Conservation (phyloP, 1,140 invertebrate genomes). For the Charaxes varanes region DNA sequence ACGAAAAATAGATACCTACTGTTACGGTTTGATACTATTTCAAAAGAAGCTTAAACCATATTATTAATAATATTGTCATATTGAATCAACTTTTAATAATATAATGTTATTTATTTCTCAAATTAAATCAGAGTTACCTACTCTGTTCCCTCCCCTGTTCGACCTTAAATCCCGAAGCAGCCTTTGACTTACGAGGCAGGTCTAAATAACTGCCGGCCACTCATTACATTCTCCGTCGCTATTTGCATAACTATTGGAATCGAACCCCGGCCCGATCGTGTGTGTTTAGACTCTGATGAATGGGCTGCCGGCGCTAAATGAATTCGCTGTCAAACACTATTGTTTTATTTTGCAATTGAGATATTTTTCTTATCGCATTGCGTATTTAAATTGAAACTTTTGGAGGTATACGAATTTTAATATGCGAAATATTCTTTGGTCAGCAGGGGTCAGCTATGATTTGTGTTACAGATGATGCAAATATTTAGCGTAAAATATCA, state of each 20-base stretch:
- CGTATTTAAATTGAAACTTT: background rate
- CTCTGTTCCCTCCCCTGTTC: constrained; percentile 30
- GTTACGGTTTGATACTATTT: too few species aligned
- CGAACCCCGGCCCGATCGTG: constrained; percentile 42
- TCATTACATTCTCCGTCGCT: constrained; percentile 63
- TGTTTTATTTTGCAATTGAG: constrained; percentile 39
- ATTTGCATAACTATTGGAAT: constrained; percentile 74
- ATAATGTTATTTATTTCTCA: too few species aligned
- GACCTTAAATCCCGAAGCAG: constrained; percentile 45
- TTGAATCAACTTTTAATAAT: too few species aligned
- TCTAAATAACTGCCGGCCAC: constrained; percentile 68
- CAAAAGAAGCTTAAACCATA: too few species aligned
- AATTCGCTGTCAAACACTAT: constrained; percentile 42
- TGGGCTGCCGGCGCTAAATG: constrained; percentile 45
- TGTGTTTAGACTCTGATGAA: constrained; percentile 63
- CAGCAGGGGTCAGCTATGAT: too few species aligned
- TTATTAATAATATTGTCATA: too few species aligned
- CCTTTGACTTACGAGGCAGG: constrained; percentile 64
- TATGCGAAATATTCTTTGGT: too few species aligned
- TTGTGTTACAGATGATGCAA: too few species aligned
- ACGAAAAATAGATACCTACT: too few species aligned
- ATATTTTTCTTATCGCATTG: constrained; percentile 7
- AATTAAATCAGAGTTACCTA: constrained; percentile 6
- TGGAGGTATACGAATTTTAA: too few species aligned
- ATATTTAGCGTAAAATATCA: too few species aligned